Base-by-base conservation (phyloP, 2,888 invertebrate species). In the Drosophila glabriapex region DNA sequence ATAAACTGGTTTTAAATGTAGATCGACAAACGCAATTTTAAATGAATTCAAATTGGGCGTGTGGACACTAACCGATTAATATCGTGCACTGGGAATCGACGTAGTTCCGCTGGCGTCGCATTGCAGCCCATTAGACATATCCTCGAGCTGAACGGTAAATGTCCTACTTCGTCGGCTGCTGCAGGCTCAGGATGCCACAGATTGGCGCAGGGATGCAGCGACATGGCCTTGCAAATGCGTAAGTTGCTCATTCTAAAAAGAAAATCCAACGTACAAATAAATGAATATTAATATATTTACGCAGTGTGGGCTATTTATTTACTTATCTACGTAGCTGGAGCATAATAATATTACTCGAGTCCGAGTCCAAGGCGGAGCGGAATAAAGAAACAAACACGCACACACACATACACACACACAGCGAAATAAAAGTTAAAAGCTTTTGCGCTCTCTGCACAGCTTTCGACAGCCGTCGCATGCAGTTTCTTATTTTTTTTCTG, bases 71-170 rank as follows among this genome's bases (percentile, higher is more conserved):
- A 91, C 91, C 92, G 90, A 64, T 76, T 74, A 16, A 55, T 55
- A 78, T 91, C 92, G 54, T 92, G 86, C 9, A 91, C 78, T 61
- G 91, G 92, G 68, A 91, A 92, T 5, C 91, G 91, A 41, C 91
- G 91, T 69, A 91, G 72, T 55, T 91, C 91, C 43, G 77, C 58
- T 39, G 85, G 76, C 56, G 68, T 83, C 33, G 73, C 89, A 43
- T 56, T 68, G 62, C 91, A 91, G 39, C 91, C 92, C 80, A 89
- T 89, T 33, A 91, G 76, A 62, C 91, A 91, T 7, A 78, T 82
- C 68, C 91, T 83, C 29, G 60, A 59, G 22, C 22, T 50, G 7
- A 29, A 12, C 3, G 37, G 10, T 9, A 29, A n/a, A 4, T 19
- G n/a, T 10, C 29, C 50, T 37, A 31, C 59, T 19, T 22, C 25